phyloP scores from a whole-genome alignment of 2,797 vertebrate genomes.

The Danio kyathit region DNA sequence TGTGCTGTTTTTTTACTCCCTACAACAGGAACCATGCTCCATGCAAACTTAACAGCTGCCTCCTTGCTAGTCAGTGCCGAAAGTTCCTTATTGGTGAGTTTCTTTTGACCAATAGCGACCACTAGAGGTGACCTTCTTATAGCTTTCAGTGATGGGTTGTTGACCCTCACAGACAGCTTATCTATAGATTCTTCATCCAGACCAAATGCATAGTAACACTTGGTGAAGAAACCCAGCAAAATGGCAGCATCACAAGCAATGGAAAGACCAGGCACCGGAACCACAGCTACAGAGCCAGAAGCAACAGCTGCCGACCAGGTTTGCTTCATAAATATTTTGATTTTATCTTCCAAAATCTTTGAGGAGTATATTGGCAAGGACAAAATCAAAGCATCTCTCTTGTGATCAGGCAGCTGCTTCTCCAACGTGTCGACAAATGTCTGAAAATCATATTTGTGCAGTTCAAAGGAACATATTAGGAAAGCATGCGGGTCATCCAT shows the following conservation, averaged over 20 bases:
- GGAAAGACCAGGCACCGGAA: conserved; percentile 52
- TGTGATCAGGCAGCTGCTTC: conserved; percentile 34
- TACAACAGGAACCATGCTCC: conserved; percentile 48
- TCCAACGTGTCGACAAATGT: conserved; percentile 12
- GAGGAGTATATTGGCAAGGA: conserved; percentile 47
- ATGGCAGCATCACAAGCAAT: conserved; percentile 42
- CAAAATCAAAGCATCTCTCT: conserved; percentile 26
- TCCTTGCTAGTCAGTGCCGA: not conserved
- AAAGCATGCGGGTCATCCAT: conserved; percentile 30
- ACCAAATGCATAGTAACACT: conserved; percentile 50
- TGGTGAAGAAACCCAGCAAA: conserved; percentile 50
- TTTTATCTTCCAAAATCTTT: conserved; percentile 47
- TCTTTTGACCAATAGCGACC: not conserved
- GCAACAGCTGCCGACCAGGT: conserved; percentile 4
- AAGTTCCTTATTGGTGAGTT: conserved; percentile 28
- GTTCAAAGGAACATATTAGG: conserved; percentile 42
- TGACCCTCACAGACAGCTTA: conserved; percentile 46
- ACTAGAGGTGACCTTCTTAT: conserved; percentile 33
- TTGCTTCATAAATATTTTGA: conserved; percentile 13
- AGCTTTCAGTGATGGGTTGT: conserved; percentile 48
- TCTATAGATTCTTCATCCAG: conserved; percentile 53
- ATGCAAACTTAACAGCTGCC: conserved; percentile 5
- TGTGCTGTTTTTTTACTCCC: conserved; percentile 44
- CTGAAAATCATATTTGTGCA: conserved; percentile 52
- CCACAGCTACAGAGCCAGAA: conserved; percentile 28